These are phyloP conservation scores for Nomada fucata DNA, from an alignment of 2,888 invertebrate genomes.

Conservation along the genomic window DNA sequence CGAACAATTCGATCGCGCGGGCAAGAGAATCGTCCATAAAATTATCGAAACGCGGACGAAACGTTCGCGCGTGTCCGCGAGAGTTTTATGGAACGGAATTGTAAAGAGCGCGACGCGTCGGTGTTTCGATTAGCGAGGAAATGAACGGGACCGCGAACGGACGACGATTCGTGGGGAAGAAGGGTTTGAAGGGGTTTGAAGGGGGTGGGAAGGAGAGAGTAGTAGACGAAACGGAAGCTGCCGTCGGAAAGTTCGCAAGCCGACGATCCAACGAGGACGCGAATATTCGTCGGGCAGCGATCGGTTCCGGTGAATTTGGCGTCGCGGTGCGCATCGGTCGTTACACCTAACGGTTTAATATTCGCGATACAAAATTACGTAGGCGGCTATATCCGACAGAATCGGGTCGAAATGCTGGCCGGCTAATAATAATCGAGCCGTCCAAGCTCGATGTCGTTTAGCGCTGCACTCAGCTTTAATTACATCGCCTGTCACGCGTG, in stretches of 20 bases:
- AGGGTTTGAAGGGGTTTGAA: no score
- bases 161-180: no score
- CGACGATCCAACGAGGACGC: background rate
- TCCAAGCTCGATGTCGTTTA: slow-evolving; percentile 67
- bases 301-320: slow-evolving; percentile 60
- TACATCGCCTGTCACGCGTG: slow-evolving; percentile 70
- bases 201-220: background rate
- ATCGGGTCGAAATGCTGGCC: slow-evolving; percentile 69
- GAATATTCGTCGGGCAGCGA: slow-evolving; percentile 39
- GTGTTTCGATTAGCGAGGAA: background rate
- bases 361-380: slow-evolving; percentile 70
- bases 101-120: background rate
- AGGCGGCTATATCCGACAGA: slow-evolving; percentile 63
- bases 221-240: slow-evolving; percentile 10
- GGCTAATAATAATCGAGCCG: slow-evolving; percentile 72
- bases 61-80: background rate
- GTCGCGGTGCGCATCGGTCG: slow-evolving; percentile 54
- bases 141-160: background rate
- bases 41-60: background rate
- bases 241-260: slow-evolving; percentile 41
- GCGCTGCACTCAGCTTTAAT: slow-evolving; percentile 71
- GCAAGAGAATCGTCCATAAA: background rate
- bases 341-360: slow-evolving; percentile 71
- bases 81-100: background rate
- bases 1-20: slow-evolving; percentile 7